Evolutionary conservation across 2,113 vertebrate species (phyloP), one percentile per base, ranked within the genome.

Genomic region (Melozone crissalis): DNA sequence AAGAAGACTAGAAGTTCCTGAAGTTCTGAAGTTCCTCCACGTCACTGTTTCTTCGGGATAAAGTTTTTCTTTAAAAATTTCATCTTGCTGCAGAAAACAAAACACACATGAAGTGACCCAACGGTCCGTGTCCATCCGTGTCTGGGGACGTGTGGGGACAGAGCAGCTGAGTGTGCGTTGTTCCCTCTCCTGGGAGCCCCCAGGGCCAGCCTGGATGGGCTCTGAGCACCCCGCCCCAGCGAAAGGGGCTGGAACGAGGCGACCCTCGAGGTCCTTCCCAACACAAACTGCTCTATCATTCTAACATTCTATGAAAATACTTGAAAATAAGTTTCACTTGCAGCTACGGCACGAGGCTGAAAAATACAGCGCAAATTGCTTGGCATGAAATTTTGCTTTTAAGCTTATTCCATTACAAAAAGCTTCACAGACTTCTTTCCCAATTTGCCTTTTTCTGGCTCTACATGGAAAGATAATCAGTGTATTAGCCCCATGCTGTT

Each of bases 391-490:
- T 97, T 74, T 93, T 90, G 58, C 73, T 93, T 92, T 84, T 87
- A 87, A 84, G 82, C 58, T 89, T 77, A 87, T 94, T 94, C 63
- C 46, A 95, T 93, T 93, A 75, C 57, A 90, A 94, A 88, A 87
- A 43, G 61, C 44, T 89, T 90, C 52, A 73, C 75, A 76, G 59
- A 54, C 18, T 83, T 85, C 92, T 93, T 90, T 88, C 87, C 52
- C 2, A 0, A 84, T 86, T 97, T 98, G 96, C 97, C 97, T 94
- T 97, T 97, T 95, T 97, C 95, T 97, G 89, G 43, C 78, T 93
- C 72, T 95, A 84, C 87, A 87, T 93, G 97, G 96, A 94, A 97
- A 97, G 91, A 95, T 93, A 95, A 93, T 95, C 63, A 78, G 31
- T 81, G 73, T 63, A 86, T 95, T 89, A 90, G 73, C 82, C 96